Percentiles rank a stretch among this genome's conserved stretches.
These are phyloP conservation scores for Chanos chanos DNA, from an alignment of 2,797 vertebrate genomes.

Conservation along the genomic window DNA sequence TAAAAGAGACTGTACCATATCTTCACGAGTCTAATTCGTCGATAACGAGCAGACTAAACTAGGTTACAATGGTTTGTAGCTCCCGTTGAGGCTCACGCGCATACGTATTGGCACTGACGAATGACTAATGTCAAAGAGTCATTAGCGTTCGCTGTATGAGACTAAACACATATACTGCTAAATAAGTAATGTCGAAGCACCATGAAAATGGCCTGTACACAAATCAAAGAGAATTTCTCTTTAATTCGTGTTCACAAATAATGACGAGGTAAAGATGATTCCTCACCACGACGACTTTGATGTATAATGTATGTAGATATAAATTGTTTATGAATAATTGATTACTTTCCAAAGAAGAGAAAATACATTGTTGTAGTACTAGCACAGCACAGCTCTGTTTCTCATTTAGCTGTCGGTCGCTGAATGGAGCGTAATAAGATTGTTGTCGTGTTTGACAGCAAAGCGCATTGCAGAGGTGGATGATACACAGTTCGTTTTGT, in stretches of 20 bases:
- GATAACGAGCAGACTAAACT: neutral
- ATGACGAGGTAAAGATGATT: neutral
- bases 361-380: too few species aligned
- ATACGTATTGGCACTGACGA: conserved; percentile 13
- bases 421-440: neutral
- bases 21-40: conserved; percentile 1
- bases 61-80: too few species aligned
- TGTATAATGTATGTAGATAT: neutral
- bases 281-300: conserved; percentile 6
- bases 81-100: conserved; percentile 17
- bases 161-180: conserved; percentile 8
- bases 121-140: conserved; percentile 11
- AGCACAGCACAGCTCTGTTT: neutral
- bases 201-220: conserved; percentile 7
- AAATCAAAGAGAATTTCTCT: neutral
- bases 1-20: conserved; percentile 5
- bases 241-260: neutral
- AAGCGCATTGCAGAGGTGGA: neutral
- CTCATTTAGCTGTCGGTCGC: neutral
- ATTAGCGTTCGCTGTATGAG: conserved; percentile 9
- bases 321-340: conserved; percentile 16
- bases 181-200: conserved; percentile 9
- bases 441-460: neutral
- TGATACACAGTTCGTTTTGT: neutral
- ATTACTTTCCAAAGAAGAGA: conserved; percentile 13